Percentiles rank a stretch among this genome's conserved stretches.
phyloP scores from a whole-genome alignment of 2,113 vertebrate genomes.

The Heterocephalus glaber region DNA sequence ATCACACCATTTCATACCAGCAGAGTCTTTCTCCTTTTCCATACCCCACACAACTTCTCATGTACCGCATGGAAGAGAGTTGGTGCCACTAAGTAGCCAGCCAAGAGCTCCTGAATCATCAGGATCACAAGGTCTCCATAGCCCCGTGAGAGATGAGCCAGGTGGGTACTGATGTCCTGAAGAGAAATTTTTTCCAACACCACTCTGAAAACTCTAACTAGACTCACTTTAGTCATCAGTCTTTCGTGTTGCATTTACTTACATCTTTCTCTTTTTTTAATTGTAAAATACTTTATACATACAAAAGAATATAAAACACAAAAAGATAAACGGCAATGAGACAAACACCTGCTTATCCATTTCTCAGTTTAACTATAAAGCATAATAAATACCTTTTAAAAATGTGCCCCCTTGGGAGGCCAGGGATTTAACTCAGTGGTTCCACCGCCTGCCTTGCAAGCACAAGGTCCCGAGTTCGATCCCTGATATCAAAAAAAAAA shows the following conservation, averaged over 20 bases:
- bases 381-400: background rate
- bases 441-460: too few species aligned
- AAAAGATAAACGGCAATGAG: background rate
- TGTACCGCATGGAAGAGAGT: background rate
- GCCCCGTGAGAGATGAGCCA: background rate
- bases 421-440: too few species aligned
- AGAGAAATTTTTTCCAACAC: background rate
- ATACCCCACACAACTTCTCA: background rate
- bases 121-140: background rate
- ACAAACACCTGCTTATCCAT: background rate
- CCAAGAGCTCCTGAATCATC: background rate
- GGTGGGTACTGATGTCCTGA: background rate
- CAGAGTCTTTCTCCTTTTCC: background rate
- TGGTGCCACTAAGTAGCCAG: background rate
- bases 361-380: background rate
- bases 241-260: background rate
- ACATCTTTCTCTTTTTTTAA: background rate
- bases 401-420: too few species aligned
- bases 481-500: too few species aligned
- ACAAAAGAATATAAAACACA: background rate
- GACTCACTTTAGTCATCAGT: background rate
- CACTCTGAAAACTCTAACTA: background rate
- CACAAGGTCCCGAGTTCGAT: too few species aligned
- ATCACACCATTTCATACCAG: background rate
- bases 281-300: background rate